Percentiles rank a stretch among this genome's conserved stretches.
phyloP scores from a whole-genome alignment of 1,140 invertebrate species.

The Helicoverpa zea region DNA sequence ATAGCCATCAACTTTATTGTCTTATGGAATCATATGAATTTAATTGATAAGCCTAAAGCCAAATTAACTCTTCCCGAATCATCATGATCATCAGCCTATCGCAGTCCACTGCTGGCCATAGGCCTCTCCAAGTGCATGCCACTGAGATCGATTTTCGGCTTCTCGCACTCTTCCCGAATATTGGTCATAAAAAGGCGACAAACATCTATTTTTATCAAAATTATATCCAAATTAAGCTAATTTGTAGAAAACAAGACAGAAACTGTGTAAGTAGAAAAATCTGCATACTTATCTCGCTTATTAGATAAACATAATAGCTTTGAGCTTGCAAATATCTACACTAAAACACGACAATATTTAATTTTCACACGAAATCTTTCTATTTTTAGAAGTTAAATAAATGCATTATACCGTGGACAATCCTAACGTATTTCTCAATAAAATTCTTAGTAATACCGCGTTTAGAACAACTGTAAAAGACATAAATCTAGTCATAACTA shows the following conservation, averaged over 20 bases:
- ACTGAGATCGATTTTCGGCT: no score
- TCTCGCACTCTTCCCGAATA: no score
- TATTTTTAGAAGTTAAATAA: constrained; percentile 13
- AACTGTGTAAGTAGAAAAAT: no score
- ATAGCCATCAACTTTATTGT: neutral
- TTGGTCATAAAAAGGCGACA: neutral
- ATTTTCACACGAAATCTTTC: neutral
- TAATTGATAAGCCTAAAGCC: neutral
- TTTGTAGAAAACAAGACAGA: no score
- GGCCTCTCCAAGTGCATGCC: no score
- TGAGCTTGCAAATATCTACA: neutral
- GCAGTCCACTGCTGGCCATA: no score
- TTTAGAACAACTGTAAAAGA: constrained; percentile 9
- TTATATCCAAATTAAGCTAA: no score
- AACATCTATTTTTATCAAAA: neutral
- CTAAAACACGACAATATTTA: neutral
- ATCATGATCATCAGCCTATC: no score
- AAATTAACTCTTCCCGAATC: neutral
- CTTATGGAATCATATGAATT: neutral
- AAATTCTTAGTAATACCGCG: neutral
- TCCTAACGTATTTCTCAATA: neutral
- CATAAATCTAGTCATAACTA: constrained; percentile 14
- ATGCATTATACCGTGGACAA: neutral
- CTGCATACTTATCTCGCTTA: no score
- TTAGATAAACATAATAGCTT: no score